A percentile compares a stretch with the other conserved stretches of the same genome.
phyloP scores from a whole-genome alignment of 2,797 vertebrate species.

The Microctenopoma lineatum region DNA sequence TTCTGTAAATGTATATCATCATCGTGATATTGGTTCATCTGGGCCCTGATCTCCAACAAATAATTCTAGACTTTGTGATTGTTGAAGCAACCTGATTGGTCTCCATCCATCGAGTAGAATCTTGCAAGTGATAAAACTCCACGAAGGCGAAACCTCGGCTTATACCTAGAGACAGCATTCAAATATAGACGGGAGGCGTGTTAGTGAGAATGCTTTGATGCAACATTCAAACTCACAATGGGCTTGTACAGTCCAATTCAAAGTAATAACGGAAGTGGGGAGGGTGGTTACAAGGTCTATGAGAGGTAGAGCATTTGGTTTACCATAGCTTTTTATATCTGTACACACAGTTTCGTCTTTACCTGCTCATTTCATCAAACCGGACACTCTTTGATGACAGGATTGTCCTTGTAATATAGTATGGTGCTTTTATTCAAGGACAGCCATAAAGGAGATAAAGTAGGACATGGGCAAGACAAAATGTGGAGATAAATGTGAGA shows the following conservation, averaged over 20 bases:
- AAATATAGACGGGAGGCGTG: constrained; percentile 99
- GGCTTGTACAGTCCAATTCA: constrained; percentile 79
- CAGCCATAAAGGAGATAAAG: constrained; percentile 80
- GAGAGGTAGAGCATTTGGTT: constrained; percentile 80
- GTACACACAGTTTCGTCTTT: constrained; percentile 47
- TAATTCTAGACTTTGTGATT: constrained; percentile 97
- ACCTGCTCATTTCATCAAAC: constrained; percentile 48
- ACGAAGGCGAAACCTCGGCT: constrained; percentile 99
- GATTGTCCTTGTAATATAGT: constrained; percentile 9
- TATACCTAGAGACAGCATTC: constrained; percentile 99
- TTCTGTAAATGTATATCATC: constrained; percentile 11
- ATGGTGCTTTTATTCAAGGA: constrained; percentile 76
- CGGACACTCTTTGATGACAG: constrained; percentile 31
- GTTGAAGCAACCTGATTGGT: constrained; percentile 99
- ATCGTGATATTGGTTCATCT: constrained; percentile 19
- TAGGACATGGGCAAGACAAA: constrained; percentile 52
- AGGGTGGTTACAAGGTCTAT: constrained; percentile 78
- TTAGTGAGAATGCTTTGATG: constrained; percentile 87
- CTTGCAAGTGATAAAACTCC: constrained; percentile 99
- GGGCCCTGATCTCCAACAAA: constrained; percentile 74
- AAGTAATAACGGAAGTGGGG: constrained; percentile 27
- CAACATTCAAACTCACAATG: constrained; percentile 94
- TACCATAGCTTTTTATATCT: constrained; percentile 90
- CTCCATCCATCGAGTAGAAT: constrained; percentile 99
- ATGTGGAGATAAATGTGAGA: constrained; percentile 44